Evolutionary conservation across 2,797 vertebrate genomes (phyloP).

Genomic region (Pteronotus mesoamericanus): DNA sequence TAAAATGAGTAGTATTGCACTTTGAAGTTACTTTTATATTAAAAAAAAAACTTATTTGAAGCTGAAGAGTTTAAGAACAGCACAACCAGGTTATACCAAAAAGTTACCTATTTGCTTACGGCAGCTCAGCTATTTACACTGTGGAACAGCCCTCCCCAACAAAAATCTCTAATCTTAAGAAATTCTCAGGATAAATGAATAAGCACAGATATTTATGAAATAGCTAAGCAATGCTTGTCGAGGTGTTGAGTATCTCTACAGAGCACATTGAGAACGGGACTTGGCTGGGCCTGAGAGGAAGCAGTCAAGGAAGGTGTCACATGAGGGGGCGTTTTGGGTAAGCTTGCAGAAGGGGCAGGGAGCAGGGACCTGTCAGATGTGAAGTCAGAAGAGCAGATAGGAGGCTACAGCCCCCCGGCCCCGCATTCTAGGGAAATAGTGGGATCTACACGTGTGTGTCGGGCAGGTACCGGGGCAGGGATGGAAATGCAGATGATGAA

Average conservation of each 20-base stretch:
- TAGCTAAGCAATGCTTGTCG: neutral
- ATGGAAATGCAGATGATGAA: neutral
- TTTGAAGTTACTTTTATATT: neutral
- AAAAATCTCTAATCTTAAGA: neutral
- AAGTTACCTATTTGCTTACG: neutral
- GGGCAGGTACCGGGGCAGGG: neutral
- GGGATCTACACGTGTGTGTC: neutral
- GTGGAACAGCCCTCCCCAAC: neutral
- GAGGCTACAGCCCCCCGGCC: neutral
- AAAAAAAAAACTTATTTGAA: neutral
- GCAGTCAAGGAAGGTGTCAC: neutral
- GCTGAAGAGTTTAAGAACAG: neutral
- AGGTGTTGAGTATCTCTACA: neutral
- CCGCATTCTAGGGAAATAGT: neutral
- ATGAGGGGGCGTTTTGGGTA: neutral
- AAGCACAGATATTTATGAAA: constrained; percentile 20
- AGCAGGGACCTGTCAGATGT: neutral
- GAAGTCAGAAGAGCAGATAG: neutral
- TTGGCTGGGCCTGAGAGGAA: neutral
- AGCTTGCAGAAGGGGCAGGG: neutral
- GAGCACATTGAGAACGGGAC: neutral
- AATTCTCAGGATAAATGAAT: neutral
- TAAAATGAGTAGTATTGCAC: neutral
- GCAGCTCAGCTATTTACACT: neutral
- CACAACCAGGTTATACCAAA: neutral